These are phyloP conservation scores for Poeciliopsis paucimaculata DNA, from an alignment of 2,797 vertebrate species.

Conservation along the genomic window DNA sequence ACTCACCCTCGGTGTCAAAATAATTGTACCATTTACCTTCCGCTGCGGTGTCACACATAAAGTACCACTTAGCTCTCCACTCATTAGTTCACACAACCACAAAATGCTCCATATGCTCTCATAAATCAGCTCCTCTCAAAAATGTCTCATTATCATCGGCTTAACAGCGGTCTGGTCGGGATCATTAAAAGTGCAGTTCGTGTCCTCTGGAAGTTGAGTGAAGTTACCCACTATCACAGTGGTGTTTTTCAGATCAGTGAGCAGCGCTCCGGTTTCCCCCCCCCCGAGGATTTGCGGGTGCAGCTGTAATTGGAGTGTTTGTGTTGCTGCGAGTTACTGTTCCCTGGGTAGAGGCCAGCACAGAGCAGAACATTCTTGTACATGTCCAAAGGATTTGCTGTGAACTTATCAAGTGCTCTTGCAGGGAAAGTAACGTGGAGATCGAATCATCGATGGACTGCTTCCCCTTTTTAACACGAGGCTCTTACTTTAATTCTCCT, in stretches of 20 bases:
- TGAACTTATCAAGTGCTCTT: conserved; percentile 61
- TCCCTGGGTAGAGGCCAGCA: conserved; percentile 43
- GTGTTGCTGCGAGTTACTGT: conserved; percentile 53
- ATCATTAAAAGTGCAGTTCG: conserved; percentile 44
- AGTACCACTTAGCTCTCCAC: background rate
- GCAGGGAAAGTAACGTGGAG: conserved; percentile 35
- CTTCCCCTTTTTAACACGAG: conserved; percentile 9
- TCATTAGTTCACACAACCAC: conserved; percentile 1
- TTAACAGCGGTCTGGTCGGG: conserved; percentile 19
- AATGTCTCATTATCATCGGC: conserved; percentile 16
- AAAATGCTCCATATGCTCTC: background rate
- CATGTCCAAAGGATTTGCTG: conserved; percentile 50
- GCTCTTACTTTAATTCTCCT: conserved; percentile 8
- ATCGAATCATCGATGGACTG: conserved; percentile 27
- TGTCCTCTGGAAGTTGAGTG: conserved; percentile 27
- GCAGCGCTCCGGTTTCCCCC: conserved; percentile 34
- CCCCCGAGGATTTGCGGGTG: conserved; percentile 36
- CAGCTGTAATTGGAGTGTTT: conserved; percentile 68
- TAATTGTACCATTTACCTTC: background rate
- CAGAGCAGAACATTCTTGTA: conserved; percentile 45
- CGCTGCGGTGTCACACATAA: background rate
- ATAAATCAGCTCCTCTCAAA: conserved; percentile 13
- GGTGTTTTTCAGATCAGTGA: conserved; percentile 66
- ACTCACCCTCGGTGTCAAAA: conserved; percentile 1
- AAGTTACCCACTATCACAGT: conserved; percentile 39